These are phyloP conservation scores for Myathropa florea DNA, from an alignment of 2,888 invertebrate species.

Conservation along the genomic window DNA sequence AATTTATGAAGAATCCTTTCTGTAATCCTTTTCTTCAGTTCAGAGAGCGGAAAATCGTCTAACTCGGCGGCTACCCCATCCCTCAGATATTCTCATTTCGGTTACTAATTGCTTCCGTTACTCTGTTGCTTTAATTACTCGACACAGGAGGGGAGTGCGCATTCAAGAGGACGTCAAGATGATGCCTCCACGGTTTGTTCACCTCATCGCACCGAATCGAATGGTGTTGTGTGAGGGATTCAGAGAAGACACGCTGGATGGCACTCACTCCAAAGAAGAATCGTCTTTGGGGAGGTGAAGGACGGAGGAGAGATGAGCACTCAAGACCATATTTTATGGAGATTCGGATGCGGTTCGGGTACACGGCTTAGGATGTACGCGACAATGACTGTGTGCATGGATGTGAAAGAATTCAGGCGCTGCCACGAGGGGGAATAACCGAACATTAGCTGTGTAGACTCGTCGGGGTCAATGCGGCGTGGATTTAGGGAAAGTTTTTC, in stretches of 20 bases:
- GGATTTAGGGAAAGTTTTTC: constrained; percentile 3
- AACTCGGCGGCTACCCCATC: not conserved
- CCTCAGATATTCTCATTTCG: constrained; percentile 57
- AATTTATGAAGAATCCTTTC: constrained; percentile 58
- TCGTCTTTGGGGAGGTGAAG: not conserved
- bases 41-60: constrained; percentile 65
- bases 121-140: constrained; percentile 64
- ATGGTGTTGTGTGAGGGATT: constrained; percentile 24
- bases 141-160: constrained; percentile 50
- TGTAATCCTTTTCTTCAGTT: constrained; percentile 62
- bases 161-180: constrained; percentile 54
- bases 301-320: not conserved
- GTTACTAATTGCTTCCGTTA: constrained; percentile 71
- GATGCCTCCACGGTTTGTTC: constrained; percentile 64
- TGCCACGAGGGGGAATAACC: constrained; percentile 8
- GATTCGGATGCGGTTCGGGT: constrained; percentile 44
- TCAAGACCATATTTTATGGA: constrained; percentile 29
- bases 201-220: constrained; percentile 68
- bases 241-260: not conserved
- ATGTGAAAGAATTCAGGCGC: constrained; percentile 22
- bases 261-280: not conserved
- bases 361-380: constrained; percentile 65
- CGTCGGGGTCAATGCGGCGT: constrained; percentile 14
- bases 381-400: constrained; percentile 55
- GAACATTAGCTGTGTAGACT: not conserved